These are phyloP conservation scores for Aphodius sticticus DNA, from an alignment of 2,888 invertebrate genomes.

Conservation along the genomic window DNA sequence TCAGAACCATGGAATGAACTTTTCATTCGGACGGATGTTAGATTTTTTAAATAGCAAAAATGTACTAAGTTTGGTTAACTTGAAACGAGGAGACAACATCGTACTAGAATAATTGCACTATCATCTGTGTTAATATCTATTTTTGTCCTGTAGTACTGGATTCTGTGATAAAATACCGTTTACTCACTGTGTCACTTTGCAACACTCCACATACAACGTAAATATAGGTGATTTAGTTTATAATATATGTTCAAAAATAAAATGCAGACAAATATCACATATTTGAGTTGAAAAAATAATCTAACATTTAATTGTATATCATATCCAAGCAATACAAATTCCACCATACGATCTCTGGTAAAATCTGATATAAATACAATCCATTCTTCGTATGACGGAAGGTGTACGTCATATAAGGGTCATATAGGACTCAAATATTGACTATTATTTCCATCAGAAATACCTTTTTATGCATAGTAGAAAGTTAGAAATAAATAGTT, in stretches of 20 bases:
- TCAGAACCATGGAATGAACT: constrained; percentile 12
- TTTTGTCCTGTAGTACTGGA: not conserved
- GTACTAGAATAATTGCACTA: not conserved
- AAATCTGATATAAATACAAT: not conserved
- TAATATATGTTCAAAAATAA: constrained; percentile 31
- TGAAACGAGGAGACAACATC: not conserved
- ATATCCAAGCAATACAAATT: constrained; percentile 16
- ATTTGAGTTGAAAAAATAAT: constrained; percentile 45
- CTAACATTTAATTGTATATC: constrained; percentile 23
- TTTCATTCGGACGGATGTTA: constrained; percentile 21
- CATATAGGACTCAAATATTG: not conserved
- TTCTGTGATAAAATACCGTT: constrained; percentile 21
- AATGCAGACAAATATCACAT: constrained; percentile 48
- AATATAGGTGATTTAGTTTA: not conserved
- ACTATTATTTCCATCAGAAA: not conserved
- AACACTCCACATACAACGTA: not conserved
- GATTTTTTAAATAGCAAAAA: constrained; percentile 22
- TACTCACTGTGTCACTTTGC: not conserved
- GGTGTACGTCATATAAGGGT: not conserved
- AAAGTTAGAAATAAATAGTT: constrained; percentile 8
- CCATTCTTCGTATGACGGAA: not conserved
- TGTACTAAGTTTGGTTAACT: not conserved
- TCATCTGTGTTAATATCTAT: too few species aligned
- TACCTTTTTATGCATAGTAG: not conserved
- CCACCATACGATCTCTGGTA: not conserved